Conservation (phyloP, 2,888 invertebrate genomes). For the Cheilosia variabilis region DNA sequence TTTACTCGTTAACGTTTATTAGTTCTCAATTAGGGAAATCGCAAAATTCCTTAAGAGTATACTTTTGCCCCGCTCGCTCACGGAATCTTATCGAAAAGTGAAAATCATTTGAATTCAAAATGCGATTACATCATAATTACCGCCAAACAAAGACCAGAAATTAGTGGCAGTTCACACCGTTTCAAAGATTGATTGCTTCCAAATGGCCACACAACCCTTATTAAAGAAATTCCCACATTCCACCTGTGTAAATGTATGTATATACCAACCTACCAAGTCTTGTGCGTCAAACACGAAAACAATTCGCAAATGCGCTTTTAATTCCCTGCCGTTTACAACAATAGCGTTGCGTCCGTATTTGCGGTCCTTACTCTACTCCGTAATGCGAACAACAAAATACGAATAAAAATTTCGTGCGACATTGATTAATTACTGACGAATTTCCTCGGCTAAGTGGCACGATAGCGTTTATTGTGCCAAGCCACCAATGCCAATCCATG, state of each 20-base stretch:
- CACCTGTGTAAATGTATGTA: background rate
- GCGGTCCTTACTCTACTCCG: background rate
- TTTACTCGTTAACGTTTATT: background rate
- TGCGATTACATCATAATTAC: slow-evolving; percentile 55
- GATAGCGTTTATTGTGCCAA: slow-evolving; percentile 37
- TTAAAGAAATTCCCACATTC: background rate
- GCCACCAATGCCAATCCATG: background rate
- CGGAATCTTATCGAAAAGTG: slow-evolving; percentile 13
- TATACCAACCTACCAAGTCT: background rate
- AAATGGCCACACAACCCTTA: slow-evolving; percentile 4
- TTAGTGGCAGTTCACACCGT: slow-evolving; percentile 49
- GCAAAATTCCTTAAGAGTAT: slow-evolving; percentile 9
- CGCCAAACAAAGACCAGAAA: slow-evolving; percentile 33
- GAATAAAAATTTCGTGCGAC: slow-evolving; percentile 60
- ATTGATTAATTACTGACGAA: slow-evolving; percentile 68
- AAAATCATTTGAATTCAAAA: slow-evolving; percentile 30
- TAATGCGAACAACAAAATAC: slow-evolving; percentile 26
- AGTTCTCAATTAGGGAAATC: slow-evolving; percentile 2
- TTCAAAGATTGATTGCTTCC: slow-evolving; percentile 19
- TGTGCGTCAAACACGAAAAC: slow-evolving; percentile 22
- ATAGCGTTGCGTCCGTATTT: background rate
- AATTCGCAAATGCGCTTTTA: slow-evolving; percentile 65
- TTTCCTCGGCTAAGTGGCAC: slow-evolving; percentile 47
- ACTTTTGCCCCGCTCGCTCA: background rate
- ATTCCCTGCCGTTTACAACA: slow-evolving; percentile 34